Percentiles rank a stretch among this genome's conserved stretches.
Evolutionary conservation across 1,140 invertebrate species (phyloP).

Genomic region (Pemphigus obesinymphae): DNA sequence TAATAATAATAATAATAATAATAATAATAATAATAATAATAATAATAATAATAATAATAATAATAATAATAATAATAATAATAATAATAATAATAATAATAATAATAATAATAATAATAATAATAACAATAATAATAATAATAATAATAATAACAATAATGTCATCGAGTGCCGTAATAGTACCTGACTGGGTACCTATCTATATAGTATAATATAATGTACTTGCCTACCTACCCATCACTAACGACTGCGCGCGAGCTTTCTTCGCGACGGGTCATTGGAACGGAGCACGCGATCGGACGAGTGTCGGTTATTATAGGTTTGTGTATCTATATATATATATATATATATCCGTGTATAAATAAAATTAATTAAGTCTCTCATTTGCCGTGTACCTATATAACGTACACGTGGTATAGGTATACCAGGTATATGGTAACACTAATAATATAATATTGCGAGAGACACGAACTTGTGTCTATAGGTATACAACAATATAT

Average conservation of each 20-base stretch:
- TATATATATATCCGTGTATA: not conserved
- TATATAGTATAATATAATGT: too few species aligned
- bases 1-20: too few species aligned
- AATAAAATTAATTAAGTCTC: slow-evolving; percentile 36
- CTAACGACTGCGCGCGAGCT: too few species aligned
- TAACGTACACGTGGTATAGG: not conserved
- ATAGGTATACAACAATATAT: not conserved
- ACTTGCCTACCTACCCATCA: too few species aligned
- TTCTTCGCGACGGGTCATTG: slow-evolving; percentile 6
- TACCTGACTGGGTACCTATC: too few species aligned
- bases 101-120: too few species aligned
- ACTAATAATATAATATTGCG: not conserved
- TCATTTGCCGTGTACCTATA: not conserved
- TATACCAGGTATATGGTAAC: not conserved
- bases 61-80: too few species aligned
- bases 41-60: too few species aligned
- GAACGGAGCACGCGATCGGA: slow-evolving; percentile 25
- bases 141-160: not conserved
- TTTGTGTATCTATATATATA: not conserved
- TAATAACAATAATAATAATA: too few species aligned
- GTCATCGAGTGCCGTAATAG: not conserved
- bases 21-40: too few species aligned
- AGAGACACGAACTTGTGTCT: slow-evolving; percentile 3
- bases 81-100: too few species aligned
- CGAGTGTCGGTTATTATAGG: too few species aligned